Conservation (phyloP, 2,797 vertebrate genomes). For the Acanthurus lineatus region DNA sequence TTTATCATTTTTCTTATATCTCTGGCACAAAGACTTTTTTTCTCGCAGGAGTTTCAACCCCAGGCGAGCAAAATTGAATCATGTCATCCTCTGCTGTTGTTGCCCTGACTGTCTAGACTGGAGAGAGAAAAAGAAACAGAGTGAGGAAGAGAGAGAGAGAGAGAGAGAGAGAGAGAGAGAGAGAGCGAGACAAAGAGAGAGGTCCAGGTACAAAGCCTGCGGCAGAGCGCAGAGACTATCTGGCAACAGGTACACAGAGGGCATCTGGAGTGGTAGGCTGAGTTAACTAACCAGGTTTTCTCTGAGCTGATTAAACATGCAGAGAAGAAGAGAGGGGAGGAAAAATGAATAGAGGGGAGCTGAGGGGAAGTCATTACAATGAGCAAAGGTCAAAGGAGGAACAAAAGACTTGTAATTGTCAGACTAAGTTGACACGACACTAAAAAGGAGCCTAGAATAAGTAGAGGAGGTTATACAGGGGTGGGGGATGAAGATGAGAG, state of each 20-base stretch:
- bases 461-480: constrained; percentile 1
- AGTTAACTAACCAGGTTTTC: constrained; percentile 37
- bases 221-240: constrained; percentile 31
- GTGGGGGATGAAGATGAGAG: constrained; percentile 19
- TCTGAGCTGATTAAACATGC: constrained; percentile 37
- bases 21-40: constrained; percentile 12
- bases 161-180: constrained; percentile 23
- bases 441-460: not conserved
- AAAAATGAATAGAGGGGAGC: constrained; percentile 1
- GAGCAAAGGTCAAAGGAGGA: constrained; percentile 49
- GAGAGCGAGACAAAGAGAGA: constrained; percentile 24
- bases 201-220: constrained; percentile 24
- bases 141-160: constrained; percentile 12
- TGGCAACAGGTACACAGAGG: constrained; percentile 59
- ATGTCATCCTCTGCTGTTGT: constrained; percentile 17
- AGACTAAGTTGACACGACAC: constrained; percentile 17
- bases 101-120: constrained; percentile 55
- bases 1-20: too few species aligned
- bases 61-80: constrained; percentile 56
- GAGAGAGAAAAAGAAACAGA: too few species aligned
- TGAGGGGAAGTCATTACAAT: constrained; percentile 14
- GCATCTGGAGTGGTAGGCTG: constrained; percentile 29
- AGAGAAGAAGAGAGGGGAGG: not conserved
- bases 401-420: constrained; percentile 46
- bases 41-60: constrained; percentile 12